Evolutionary conservation across 2,113 vertebrate species (phyloP).

Genomic region (Cinclus cinclus): DNA sequence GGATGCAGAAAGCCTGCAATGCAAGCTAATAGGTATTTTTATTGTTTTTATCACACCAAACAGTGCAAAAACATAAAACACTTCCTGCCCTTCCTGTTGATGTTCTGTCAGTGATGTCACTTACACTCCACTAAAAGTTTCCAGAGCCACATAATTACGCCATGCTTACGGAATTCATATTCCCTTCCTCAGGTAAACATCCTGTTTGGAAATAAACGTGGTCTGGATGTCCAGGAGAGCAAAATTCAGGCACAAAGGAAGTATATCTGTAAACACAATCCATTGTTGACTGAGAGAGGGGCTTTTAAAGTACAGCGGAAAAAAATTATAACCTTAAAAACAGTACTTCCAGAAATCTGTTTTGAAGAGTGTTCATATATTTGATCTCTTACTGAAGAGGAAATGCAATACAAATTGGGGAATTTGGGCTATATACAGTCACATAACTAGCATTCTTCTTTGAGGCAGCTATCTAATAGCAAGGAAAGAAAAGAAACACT

Average conservation of each 20-base stretch:
- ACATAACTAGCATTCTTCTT: constrained; percentile 61
- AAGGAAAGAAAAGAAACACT: constrained; percentile 14
- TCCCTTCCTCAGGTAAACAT: constrained; percentile 72
- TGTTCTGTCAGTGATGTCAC: constrained; percentile 70
- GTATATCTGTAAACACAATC: constrained; percentile 63
- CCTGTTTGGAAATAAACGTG: constrained; percentile 70
- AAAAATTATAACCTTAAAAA: constrained; percentile 47
- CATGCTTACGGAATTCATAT: constrained; percentile 70
- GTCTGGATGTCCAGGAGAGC: constrained; percentile 59
- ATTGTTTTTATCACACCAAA: constrained; percentile 67
- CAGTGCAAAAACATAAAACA: constrained; percentile 71
- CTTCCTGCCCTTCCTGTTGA: constrained; percentile 75
- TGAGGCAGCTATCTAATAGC: constrained; percentile 13
- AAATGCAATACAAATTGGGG: constrained; percentile 60
- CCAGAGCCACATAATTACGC: constrained; percentile 61
- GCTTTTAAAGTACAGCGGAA: constrained; percentile 50
- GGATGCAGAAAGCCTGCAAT: constrained; percentile 22
- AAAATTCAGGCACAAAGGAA: constrained; percentile 62
- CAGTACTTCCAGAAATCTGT: constrained; percentile 52
- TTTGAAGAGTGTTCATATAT: constrained; percentile 39
- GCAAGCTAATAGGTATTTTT: constrained; percentile 58
- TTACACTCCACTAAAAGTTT: constrained; percentile 71
- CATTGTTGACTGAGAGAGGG: constrained; percentile 54
- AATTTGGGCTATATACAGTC: constrained; percentile 49
- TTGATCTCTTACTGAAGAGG: constrained; percentile 61